phyloP scores from a whole-genome alignment of 1,140 invertebrate species.

The Melipona quadrifasciata region DNA sequence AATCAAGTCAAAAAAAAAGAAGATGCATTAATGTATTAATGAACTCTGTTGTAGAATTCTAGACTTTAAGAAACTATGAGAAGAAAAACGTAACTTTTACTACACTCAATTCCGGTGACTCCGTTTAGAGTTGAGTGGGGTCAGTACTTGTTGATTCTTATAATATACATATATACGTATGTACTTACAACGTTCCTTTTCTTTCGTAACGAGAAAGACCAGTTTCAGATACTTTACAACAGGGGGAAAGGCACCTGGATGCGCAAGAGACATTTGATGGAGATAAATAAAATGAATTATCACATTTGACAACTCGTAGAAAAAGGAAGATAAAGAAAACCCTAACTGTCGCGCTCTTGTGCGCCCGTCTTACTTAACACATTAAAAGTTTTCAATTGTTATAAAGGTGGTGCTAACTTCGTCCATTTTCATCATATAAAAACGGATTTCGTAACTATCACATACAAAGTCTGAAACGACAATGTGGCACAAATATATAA shows the following conservation, averaged over 20 bases:
- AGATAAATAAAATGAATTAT: slow-evolving; percentile 71
- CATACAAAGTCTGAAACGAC: slow-evolving; percentile 51
- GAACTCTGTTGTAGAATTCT: slow-evolving; percentile 13
- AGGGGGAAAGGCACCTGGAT: slow-evolving; percentile 69
- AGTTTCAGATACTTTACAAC: slow-evolving; percentile 38
- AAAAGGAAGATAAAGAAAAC: slow-evolving; percentile 62
- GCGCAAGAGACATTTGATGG: slow-evolving; percentile 65
- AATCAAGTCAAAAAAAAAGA: slow-evolving; percentile 76
- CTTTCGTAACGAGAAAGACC: slow-evolving; percentile 12
- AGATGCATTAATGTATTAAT: slow-evolving; percentile 39
- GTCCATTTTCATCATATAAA: slow-evolving; percentile 50
- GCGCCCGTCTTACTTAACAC: slow-evolving; percentile 72
- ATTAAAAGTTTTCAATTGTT: slow-evolving; percentile 60
- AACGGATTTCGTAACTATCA: slow-evolving; percentile 42
- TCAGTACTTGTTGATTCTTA: slow-evolving; percentile 60
- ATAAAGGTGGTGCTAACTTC: slow-evolving; percentile 48
- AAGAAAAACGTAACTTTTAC: slow-evolving; percentile 52
- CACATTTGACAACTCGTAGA: slow-evolving; percentile 54
- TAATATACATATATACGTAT: background rate
- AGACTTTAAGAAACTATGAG: slow-evolving; percentile 37
- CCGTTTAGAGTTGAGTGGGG: slow-evolving; percentile 69
- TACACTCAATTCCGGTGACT: slow-evolving; percentile 71
- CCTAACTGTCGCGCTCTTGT: slow-evolving; percentile 70
- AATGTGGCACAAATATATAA: slow-evolving; percentile 51
- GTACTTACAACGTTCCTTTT: slow-evolving; percentile 11